Conservation (phyloP, 2,797 vertebrate species). For the Vipera ursinii region DNA sequence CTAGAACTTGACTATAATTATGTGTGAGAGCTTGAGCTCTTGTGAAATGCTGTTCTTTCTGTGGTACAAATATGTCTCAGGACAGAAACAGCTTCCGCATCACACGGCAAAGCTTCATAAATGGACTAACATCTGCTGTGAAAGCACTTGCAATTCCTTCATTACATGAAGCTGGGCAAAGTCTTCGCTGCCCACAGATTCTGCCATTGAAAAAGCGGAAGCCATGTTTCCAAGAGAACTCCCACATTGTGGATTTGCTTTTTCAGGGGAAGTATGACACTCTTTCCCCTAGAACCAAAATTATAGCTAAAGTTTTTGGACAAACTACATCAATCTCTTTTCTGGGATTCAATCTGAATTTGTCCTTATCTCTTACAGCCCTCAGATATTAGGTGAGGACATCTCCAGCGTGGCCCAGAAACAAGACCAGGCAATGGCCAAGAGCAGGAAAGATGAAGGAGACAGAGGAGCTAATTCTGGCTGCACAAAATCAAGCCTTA, state of each 20-base stretch:
- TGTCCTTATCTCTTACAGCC: not conserved
- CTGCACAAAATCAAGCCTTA: too few species aligned
- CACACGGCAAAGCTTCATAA: not conserved
- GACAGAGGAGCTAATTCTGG: too few species aligned
- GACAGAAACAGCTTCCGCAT: not conserved
- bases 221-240: not conserved
- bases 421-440: too few species aligned
- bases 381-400: not conserved
- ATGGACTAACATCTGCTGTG: not conserved
- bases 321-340: not conserved
- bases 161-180: not conserved
- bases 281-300: not conserved
- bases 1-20: not conserved
- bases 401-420: not conserved
- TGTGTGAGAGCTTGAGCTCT: not conserved
- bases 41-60: not conserved
- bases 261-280: not conserved
- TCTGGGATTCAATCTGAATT: not conserved
- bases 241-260: not conserved
- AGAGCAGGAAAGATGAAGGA: too few species aligned
- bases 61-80: not conserved
- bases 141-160: not conserved
- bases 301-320: not conserved
- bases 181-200: not conserved
- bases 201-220: not conserved